Conservation (phyloP, 1,140 invertebrate species). For the Lasioglossum albipes region DNA sequence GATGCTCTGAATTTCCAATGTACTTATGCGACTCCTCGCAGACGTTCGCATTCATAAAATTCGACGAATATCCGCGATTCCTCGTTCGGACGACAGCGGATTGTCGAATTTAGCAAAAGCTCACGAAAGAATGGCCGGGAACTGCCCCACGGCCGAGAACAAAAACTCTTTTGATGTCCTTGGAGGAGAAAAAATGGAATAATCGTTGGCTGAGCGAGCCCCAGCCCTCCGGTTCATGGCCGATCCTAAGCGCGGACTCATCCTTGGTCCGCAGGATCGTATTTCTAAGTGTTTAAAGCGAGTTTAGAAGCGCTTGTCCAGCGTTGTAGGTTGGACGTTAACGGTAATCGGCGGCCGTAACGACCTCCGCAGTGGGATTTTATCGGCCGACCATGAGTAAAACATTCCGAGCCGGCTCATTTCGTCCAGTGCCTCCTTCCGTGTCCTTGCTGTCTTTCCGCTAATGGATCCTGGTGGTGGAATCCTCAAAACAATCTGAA, state of each 20-base stretch:
- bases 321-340: conserved; percentile 46
- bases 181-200: not conserved
- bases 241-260: conserved; percentile 9
- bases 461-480: conserved; percentile 55
- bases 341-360: conserved; percentile 55
- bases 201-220: not conserved
- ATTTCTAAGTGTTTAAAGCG: conserved; percentile 56
- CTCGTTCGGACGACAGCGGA: not conserved
- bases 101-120: not conserved
- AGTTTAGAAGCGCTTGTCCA: conserved; percentile 40
- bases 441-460: conserved; percentile 65
- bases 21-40: no score
- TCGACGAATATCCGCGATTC: not conserved
- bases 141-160: not conserved
- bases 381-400: conserved; percentile 55
- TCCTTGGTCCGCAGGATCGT: conserved; percentile 53
- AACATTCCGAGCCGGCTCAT: conserved; percentile 55
- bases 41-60: no score
- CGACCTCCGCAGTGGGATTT: conserved; percentile 55
- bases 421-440: conserved; percentile 55
- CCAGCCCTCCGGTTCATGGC: not conserved
- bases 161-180: conserved; percentile 2
- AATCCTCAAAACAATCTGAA: not conserved
- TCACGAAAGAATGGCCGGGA: not conserved
- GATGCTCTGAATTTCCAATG: no score